These are phyloP conservation scores for Esox lucius DNA, from an alignment of 2,797 vertebrate species.

Conservation along the genomic window DNA sequence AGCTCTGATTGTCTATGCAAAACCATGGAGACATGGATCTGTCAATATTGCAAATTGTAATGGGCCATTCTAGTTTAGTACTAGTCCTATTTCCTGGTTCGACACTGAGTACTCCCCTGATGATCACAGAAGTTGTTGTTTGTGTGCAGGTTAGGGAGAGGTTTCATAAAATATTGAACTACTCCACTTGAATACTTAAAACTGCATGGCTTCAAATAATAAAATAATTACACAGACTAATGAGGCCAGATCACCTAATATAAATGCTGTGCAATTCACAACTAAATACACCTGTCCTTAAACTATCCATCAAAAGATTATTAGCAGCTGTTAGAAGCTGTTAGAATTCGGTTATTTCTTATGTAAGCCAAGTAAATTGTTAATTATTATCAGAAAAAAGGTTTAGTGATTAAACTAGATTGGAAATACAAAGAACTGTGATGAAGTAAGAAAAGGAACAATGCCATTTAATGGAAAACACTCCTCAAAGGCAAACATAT, in stretches of 20 bases:
- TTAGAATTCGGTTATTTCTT: background rate
- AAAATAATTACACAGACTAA: background rate
- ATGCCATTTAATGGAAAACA: too few relatives aligned
- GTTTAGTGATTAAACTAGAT: too few relatives aligned
- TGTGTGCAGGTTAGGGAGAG: background rate
- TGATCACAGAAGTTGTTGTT: background rate
- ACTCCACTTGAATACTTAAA: conserved; percentile 9
- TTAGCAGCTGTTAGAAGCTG: background rate
- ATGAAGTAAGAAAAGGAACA: too few relatives aligned
- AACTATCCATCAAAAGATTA: background rate
- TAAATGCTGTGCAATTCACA: background rate
- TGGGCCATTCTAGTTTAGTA: background rate
- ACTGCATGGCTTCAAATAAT: background rate
- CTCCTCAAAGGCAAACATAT: too few relatives aligned
- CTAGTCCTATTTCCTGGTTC: background rate
- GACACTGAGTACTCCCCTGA: background rate
- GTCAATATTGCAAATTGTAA: background rate
- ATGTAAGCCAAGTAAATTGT: background rate
- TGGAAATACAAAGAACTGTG: too few relatives aligned
- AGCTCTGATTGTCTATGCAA: background rate
- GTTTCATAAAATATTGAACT: background rate
- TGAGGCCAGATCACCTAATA: background rate
- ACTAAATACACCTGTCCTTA: background rate
- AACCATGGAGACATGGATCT: background rate
- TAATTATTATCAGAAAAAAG: background rate